Conservation (phyloP, 2,888 invertebrate species). For the Lepidocyrtoides sp. region DNA sequence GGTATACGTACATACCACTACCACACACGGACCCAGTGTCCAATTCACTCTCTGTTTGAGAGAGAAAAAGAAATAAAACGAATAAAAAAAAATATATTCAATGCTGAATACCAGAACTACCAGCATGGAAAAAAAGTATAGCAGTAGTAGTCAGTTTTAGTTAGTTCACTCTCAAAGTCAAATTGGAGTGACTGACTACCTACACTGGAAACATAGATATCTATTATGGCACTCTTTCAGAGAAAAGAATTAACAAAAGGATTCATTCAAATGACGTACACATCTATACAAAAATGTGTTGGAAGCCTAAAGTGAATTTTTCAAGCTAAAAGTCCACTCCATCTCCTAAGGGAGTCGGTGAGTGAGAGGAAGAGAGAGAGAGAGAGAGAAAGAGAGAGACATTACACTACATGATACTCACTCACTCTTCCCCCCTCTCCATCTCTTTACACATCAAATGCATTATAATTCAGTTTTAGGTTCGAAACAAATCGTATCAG, state of each 20-base stretch:
- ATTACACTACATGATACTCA: constrained; percentile 51
- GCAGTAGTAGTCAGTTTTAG: neutral
- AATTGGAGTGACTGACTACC: neutral
- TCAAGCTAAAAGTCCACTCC: constrained; percentile 42
- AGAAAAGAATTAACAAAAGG: constrained; percentile 62
- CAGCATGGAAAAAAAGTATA: neutral
- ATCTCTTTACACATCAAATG: constrained; percentile 18
- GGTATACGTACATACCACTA: too few species aligned
- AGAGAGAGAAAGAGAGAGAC: constrained; percentile 43
- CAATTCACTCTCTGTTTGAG: constrained; percentile 76
- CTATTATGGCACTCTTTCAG: constrained; percentile 8
- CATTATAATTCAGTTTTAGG: constrained; percentile 29
- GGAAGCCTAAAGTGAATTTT: constrained; percentile 63
- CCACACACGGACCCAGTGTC: too few species aligned
- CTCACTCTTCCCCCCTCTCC: neutral
- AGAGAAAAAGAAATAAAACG: constrained; percentile 42
- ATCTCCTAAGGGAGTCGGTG: constrained; percentile 53
- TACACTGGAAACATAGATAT: neutral
- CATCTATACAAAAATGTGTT: constrained; percentile 48
- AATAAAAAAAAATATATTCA: constrained; percentile 6
- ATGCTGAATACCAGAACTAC: neutral
- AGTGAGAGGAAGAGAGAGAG: constrained; percentile 42
- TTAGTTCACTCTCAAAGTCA: constrained; percentile 28
- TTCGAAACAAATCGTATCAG: constrained; percentile 8
- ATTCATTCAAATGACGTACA: constrained; percentile 46